phyloP scores from a whole-genome alignment of 2,888 invertebrate species.

The Notocelia uddmanniana region DNA sequence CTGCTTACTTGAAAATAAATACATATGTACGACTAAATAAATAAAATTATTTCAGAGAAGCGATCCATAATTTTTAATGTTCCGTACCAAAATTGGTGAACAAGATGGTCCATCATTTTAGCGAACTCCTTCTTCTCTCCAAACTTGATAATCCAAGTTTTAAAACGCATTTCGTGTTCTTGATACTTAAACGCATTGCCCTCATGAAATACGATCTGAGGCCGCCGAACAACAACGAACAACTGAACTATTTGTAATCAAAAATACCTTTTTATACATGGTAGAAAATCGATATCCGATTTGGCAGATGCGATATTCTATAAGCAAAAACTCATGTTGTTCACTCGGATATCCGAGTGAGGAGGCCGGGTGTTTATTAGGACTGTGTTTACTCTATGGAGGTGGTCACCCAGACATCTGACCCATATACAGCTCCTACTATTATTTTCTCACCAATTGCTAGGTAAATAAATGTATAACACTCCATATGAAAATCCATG shows the following conservation, averaged over 20 bases:
- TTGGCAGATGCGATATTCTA: background rate
- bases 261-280: background rate
- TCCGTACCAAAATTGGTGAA: background rate
- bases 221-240: no score
- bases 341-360: constrained; percentile 12
- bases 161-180: background rate
- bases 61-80: background rate
- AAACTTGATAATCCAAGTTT: background rate
- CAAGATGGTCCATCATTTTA: background rate
- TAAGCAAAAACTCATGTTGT: background rate
- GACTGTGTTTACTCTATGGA: constrained; percentile 47
- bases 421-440: constrained; percentile 49
- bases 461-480: background rate
- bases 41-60: background rate
- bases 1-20: no score
- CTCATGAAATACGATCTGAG: background rate
- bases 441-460: constrained; percentile 1
- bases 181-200: background rate
- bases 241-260: background rate
- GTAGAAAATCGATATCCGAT: background rate
- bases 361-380: constrained; percentile 36
- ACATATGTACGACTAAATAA: no score
- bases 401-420: constrained; percentile 49
- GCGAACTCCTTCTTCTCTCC: background rate
- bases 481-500: no score